Percentiles rank a stretch among this genome's conserved stretches.
Evolutionary conservation across 2,113 vertebrate genomes (phyloP).

Genomic region (Thunnus thynnus): DNA sequence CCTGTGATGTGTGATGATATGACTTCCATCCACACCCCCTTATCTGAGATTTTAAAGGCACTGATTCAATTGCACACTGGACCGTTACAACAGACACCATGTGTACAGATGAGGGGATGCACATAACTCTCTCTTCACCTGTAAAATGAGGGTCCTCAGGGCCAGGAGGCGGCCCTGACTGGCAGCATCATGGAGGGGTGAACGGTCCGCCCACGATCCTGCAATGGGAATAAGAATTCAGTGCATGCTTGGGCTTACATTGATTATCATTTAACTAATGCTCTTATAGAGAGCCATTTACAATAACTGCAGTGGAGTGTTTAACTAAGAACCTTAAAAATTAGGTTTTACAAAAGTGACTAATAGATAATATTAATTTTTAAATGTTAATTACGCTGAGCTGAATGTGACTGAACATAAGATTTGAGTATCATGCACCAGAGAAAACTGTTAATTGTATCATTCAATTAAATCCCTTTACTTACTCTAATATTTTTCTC

Average conservation of each 20-base stretch:
- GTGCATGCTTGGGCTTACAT: not conserved
- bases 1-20: too few species aligned
- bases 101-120: slow-evolving; percentile 9
- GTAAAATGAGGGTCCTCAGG: slow-evolving; percentile 92
- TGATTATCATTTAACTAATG: slow-evolving; percentile 2
- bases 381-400: too few species aligned
- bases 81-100: not conserved
- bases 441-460: not conserved
- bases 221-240: slow-evolving; percentile 18
- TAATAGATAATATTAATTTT: too few species aligned
- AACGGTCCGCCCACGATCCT: slow-evolving; percentile 97
- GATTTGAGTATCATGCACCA: not conserved
- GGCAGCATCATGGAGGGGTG: slow-evolving; percentile 95
- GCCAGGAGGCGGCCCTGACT: slow-evolving; percentile 94
- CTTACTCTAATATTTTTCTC: not conserved
- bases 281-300: not conserved
- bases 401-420: not conserved
- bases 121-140: slow-evolving; percentile 82
- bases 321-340: not conserved
- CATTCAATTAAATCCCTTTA: too few species aligned
- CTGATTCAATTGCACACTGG: slow-evolving; percentile 17
- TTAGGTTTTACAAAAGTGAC: too few species aligned
- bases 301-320: not conserved
- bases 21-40: slow-evolving; percentile 4
- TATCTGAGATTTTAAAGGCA: slow-evolving; percentile 24